Percentiles rank a stretch among this genome's conserved stretches.
phyloP scores from a whole-genome alignment of 2,113 vertebrate genomes.

The Tricholaema leucomelas region DNA sequence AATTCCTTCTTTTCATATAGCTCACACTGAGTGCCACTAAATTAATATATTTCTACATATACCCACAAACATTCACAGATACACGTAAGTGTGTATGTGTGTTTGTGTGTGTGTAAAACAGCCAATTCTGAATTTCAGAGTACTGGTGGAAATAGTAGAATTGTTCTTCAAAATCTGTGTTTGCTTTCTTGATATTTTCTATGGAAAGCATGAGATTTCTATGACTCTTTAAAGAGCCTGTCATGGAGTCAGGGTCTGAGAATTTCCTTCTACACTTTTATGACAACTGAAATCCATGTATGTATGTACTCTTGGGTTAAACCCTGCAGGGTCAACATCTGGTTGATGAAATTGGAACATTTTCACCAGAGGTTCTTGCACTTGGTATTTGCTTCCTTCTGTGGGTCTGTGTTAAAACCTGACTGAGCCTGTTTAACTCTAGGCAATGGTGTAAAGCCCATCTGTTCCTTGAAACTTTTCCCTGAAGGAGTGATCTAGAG shows the following conservation, averaged over 20 bases:
- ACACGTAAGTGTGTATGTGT: neutral
- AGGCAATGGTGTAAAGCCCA: conserved; percentile 67
- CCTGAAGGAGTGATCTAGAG: conserved; percentile 28
- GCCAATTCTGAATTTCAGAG: neutral
- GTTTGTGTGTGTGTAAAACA: neutral
- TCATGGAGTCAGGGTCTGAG: neutral
- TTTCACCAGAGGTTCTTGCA: conserved; percentile 62
- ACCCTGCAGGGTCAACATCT: conserved; percentile 57
- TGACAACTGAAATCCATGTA: neutral
- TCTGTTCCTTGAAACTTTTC: conserved; percentile 63
- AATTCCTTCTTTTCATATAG: neutral
- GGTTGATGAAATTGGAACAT: conserved; percentile 11
- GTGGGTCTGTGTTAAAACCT: conserved; percentile 64
- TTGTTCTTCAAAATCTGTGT: neutral
- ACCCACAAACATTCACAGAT: neutral
- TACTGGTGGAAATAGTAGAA: neutral
- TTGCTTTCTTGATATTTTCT: neutral
- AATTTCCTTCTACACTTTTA: neutral
- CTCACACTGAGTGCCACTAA: neutral
- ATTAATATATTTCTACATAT: neutral
- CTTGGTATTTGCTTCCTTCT: conserved; percentile 41
- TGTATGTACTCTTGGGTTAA: conserved; percentile 1
- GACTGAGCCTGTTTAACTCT: conserved; percentile 58
- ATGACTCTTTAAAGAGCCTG: neutral
- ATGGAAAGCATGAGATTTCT: neutral